A percentile compares a stretch with the other conserved stretches of the same genome.
phyloP scores from a whole-genome alignment of 1,140 invertebrate genomes.

The Drosophila leontia region DNA sequence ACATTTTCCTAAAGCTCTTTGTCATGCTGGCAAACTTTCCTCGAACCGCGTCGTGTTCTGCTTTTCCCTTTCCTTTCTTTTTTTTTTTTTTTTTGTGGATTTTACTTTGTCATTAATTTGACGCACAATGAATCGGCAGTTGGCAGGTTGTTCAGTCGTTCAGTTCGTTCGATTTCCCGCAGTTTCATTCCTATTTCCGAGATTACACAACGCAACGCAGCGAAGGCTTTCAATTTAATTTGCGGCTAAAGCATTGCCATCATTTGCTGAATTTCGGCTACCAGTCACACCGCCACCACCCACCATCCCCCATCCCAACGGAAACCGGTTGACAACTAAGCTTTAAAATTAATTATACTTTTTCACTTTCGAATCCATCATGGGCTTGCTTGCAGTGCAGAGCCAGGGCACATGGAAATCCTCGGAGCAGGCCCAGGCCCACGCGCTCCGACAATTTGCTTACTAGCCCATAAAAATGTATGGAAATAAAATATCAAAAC shows the following conservation, averaged over 20 bases:
- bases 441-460: conserved; percentile 46
- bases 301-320: background rate
- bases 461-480: conserved; percentile 50
- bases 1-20: conserved; percentile 29
- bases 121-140: conserved; percentile 62
- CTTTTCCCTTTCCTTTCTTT: background rate
- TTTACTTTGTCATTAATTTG: conserved; percentile 70
- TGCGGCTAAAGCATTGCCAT: conserved; percentile 30
- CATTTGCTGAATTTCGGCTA: conserved; percentile 14
- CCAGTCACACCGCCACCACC: background rate
- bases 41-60: conserved; percentile 13
- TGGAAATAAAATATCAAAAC: conserved; percentile 44
- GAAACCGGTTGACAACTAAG: conserved; percentile 30
- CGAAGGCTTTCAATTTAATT: conserved; percentile 49
- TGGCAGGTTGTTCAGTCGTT: conserved; percentile 41
- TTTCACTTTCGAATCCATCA: conserved; percentile 47
- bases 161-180: conserved; percentile 13
- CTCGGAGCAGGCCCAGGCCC: conserved; percentile 4
- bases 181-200: conserved; percentile 29
- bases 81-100: conserved; percentile 24
- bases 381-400: conserved; percentile 6
- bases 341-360: conserved; percentile 54
- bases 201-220: conserved; percentile 32
- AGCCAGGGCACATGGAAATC: conserved; percentile 6
- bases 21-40: conserved; percentile 41